Evolutionary conservation across 2,888 invertebrate species (phyloP).

Genomic region (Spialia ferax): DNA sequence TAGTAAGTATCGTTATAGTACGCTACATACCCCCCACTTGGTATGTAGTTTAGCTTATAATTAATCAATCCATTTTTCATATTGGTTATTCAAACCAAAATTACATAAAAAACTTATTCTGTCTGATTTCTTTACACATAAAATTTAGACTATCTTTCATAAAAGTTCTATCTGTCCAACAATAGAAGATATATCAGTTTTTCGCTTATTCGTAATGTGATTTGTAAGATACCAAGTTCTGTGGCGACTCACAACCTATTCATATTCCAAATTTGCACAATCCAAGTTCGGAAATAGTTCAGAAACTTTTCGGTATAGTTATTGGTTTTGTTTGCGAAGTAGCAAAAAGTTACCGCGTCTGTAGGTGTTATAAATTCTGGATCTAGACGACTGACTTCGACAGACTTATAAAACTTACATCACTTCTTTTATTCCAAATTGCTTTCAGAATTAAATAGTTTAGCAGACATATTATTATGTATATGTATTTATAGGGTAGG

Average conservation of each 20-base stretch:
- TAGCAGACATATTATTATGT: background rate
- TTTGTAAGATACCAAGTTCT: background rate
- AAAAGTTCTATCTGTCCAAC: background rate
- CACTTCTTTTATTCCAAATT: constrained; percentile 1
- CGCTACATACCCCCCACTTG: too few species aligned
- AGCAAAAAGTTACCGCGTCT: background rate
- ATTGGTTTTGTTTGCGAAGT: constrained; percentile 22
- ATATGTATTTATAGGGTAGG: too few species aligned
- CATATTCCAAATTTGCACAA: constrained; percentile 4
- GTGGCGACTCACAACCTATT: constrained; percentile 3
- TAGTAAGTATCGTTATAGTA: too few species aligned
- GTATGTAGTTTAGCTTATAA: too few species aligned
- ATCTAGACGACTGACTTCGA: background rate
- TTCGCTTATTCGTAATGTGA: background rate
- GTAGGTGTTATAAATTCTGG: background rate
- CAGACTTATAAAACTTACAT: constrained; percentile 12
- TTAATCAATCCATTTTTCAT: too few species aligned
- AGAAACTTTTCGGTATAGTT: constrained; percentile 16
- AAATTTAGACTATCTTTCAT: too few species aligned
- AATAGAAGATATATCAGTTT: background rate
- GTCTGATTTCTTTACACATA: background rate
- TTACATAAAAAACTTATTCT: background rate
- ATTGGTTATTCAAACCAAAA: too few species aligned
- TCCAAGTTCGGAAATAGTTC: constrained; percentile 20
- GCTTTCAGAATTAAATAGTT: background rate